Conservation (phyloP, 64 coral and sea anemone species). For the Dendrophyllia cribrosa region DNA sequence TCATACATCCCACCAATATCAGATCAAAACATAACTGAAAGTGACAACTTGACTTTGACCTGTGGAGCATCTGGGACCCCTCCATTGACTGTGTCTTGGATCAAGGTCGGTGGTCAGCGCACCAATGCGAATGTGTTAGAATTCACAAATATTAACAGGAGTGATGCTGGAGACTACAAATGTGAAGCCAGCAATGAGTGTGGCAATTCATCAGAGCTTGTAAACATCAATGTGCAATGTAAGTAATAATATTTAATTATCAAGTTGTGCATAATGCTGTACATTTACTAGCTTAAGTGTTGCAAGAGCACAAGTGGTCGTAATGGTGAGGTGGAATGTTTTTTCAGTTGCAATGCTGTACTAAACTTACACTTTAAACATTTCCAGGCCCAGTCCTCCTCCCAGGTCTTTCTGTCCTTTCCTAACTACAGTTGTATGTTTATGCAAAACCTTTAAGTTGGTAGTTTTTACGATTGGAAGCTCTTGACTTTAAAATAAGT, state of each 20-base stretch:
- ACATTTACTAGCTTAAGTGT: too few relatives aligned
- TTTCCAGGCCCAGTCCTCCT: too few relatives aligned
- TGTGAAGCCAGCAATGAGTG: constrained; percentile 18
- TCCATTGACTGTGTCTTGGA: not conserved
- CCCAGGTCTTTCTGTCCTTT: too few relatives aligned
- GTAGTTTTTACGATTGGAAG: too few relatives aligned
- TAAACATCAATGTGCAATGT: not conserved
- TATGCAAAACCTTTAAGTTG: too few relatives aligned
- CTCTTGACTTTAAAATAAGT: too few relatives aligned
- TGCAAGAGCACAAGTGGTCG: too few relatives aligned
- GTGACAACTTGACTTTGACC: not conserved
- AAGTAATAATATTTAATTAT: not conserved
- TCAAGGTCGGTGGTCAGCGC: not conserved
- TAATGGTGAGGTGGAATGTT: too few relatives aligned
- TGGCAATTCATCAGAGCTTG: not conserved
- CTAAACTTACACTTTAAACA: too few relatives aligned
- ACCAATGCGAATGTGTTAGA: not conserved
- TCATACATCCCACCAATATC: not conserved
- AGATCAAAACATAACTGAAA: not conserved
- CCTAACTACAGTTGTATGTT: too few relatives aligned
- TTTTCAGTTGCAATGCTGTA: too few relatives aligned
- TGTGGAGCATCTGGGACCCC: constrained; percentile 5
- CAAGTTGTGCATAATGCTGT: not conserved
- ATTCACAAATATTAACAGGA: not conserved
- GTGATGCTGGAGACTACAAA: not conserved